Evolutionary conservation across 2,888 invertebrate species (phyloP), one percentile per base, ranked within the genome.

Genomic region (Palloptera scutellata): DNA sequence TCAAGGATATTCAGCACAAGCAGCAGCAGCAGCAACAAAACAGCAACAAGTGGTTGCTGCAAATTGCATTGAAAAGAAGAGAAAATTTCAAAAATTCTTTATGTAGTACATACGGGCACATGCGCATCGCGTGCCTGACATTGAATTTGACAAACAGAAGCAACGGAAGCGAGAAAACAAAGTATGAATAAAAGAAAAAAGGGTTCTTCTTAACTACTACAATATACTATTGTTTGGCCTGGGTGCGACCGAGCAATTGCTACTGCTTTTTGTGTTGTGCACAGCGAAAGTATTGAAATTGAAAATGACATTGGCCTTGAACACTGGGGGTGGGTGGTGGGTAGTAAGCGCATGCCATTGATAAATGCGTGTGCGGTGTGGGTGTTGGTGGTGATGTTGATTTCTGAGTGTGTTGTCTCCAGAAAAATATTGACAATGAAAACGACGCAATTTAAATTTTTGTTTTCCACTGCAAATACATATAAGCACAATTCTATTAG

Each of bases 231-330:
- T 60, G 55, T 65, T 59, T 52, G 71, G 64, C 71, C 73, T 73
- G 66, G 15, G 15, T 15, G 48, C 13, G 48, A 15, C 5, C 15
- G 48, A 15, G 48, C 13, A 48, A 15, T 15, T 48, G n/a, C n/a
- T n/a, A n/a, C n/a, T 48, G 48, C 5, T 15, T 6, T 13, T 48
- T n/a, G 48, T 48, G 8, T 8, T 15, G 11, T 48, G 5, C 48
- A 15, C 48, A 5, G 10, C 48, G 10, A 48, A 57, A 17, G 20
- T 17, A 51, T 17, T 51, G 40, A 4, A 15, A 45, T 55, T 48
- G 70, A 61, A 30, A 61, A 69, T 57, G 75, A 72, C 74, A 71
- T 67, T 79, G 78, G 75, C 77, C 76, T 79, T 76, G 77, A 78
- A 77, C 71, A 17, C 15, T 48, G 48, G 12, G 8, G 15, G 2